Base-by-base conservation (phyloP, 2,888 invertebrate genomes). In the Dermolepida albohirtum region DNA sequence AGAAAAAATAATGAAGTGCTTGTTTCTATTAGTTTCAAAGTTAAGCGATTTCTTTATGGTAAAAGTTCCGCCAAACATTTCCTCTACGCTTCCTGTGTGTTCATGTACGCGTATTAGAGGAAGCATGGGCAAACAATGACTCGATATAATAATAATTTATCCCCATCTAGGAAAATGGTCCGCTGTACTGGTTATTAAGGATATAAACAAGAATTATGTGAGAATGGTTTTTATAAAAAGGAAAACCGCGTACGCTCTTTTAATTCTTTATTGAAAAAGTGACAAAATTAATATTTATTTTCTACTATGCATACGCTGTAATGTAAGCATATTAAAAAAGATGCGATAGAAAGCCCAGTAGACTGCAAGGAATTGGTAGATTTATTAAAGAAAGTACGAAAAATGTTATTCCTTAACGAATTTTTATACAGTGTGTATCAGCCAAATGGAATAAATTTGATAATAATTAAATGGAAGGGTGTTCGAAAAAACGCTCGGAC, bases 11-110 rank as follows among this genome's bases (percentile, higher is more conserved):
- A 59, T 59, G 59, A 44, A 59, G 59, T 59, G 59, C 59, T 59
- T 59, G 59, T 27, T 59, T 59, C 59, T 59, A 59, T 59, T 59
- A 59, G 59, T 59, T 59, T 47, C 59, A 29, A 59, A 59, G 59
- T 59, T 59, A 59, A 44, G 59, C 59, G 44, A 59, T 59, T 59
- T 59, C 59, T 59, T 59, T 47, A 59, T 44, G 44, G 47, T 47
- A 44, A 59, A 59, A 59, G 59, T 59, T 59, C 12, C 44, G 27
- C 10, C 44, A 16, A 59, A 59, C 59, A 34, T 59, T 59, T 59
- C 47, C 47, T 47, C 43, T 43, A 5, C 41, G 43, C 22, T 41
- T 43, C 7, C 44, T 43, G 10, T 1, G 27, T 14, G 41, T 43
- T 5, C 22, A 41, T 43, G 6, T 7, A 47, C 14, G 12, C 29